A percentile compares a stretch with the other conserved stretches of the same genome.
Conservation (phyloP, 2,113 vertebrate genomes). For the Brachypodius melanocephalos region DNA sequence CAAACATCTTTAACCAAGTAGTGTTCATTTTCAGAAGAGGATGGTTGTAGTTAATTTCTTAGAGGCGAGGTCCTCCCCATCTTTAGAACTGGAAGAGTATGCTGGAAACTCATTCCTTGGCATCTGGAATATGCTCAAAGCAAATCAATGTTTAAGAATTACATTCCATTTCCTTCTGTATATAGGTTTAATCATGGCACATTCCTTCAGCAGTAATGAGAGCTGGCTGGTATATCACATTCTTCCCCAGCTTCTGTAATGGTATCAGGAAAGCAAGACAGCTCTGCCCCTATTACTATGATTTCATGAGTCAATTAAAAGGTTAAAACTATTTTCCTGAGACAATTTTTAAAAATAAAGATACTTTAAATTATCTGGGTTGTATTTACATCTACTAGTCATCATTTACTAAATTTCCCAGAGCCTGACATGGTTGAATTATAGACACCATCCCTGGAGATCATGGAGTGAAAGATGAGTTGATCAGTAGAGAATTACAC, state of each 20-base stretch:
- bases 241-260: background rate
- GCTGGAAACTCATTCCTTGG: background rate
- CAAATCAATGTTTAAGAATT: conserved; percentile 4
- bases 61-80: background rate
- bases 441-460: background rate
- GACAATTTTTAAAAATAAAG: background rate
- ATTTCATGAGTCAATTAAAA: background rate
- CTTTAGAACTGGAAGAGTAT: background rate
- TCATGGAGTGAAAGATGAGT: background rate
- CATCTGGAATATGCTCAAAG: background rate
- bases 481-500: background rate
- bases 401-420: background rate
- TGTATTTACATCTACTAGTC: background rate
- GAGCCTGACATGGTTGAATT: background rate
- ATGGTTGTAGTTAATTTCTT: background rate
- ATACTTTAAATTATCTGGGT: background rate
- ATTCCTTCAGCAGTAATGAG: conserved; percentile 28
- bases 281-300: background rate
- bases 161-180: conserved; percentile 1
- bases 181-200: conserved; percentile 18
- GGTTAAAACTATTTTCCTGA: background rate
- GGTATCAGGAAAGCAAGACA: background rate
- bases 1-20: background rate
- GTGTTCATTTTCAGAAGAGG: background rate
- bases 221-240: conserved; percentile 1